A percentile compares a stretch with the other conserved stretches of the same genome.
Conservation (phyloP, 2,888 invertebrate genomes). For the Drosophila parthenogenetica region DNA sequence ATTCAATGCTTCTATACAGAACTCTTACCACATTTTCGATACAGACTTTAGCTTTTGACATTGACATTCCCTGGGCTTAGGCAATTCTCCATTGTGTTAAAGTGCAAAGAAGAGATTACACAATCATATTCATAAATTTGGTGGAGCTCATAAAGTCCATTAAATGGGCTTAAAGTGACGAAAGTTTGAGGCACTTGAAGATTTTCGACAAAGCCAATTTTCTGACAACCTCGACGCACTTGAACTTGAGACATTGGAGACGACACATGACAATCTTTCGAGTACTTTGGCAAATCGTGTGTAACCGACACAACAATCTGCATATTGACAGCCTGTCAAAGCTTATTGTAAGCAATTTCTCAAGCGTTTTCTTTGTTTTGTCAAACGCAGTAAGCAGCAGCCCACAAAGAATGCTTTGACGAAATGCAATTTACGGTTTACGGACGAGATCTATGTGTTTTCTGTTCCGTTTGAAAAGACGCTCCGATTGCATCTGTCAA, state of each 20-base stretch:
- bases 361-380: constrained; percentile 59
- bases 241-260: constrained; percentile 68
- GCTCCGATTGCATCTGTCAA: constrained; percentile 79
- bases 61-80: constrained; percentile 58
- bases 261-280: constrained; percentile 43
- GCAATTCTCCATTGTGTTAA: constrained; percentile 30
- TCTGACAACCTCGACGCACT: constrained; percentile 54
- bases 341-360: constrained; percentile 64
- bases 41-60: constrained; percentile 44
- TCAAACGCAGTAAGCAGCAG: constrained; percentile 68
- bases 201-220: constrained; percentile 61
- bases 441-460: constrained; percentile 14
- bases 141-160: constrained; percentile 49
- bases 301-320: constrained; percentile 68
- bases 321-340: constrained; percentile 81
- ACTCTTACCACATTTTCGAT: constrained; percentile 1
- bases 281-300: constrained; percentile 65
- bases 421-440: constrained; percentile 73
- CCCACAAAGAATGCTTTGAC: constrained; percentile 72
- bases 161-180: constrained; percentile 68
- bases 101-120: constrained; percentile 24
- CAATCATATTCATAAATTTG: constrained; percentile 40
- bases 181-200: constrained; percentile 29
- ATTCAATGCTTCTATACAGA: not conserved
- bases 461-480: constrained; percentile 15